Percentiles rank a stretch among this genome's conserved stretches.
Conservation (phyloP, 2,888 invertebrate genomes). For the Rotaria macrura region DNA sequence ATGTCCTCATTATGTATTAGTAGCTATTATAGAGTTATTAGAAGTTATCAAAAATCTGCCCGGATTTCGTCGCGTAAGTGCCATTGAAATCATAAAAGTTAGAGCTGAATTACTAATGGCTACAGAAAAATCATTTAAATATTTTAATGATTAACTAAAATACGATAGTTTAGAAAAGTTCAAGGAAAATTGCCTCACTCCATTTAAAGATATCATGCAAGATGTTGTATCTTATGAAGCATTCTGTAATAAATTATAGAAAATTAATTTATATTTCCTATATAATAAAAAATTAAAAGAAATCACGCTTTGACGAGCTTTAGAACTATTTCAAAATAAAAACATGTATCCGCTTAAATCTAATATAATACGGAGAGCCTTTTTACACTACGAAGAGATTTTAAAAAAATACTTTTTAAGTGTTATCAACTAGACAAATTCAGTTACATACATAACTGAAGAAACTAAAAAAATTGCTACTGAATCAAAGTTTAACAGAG, state of each 20-base stretch:
- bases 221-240: not conserved
- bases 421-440: not conserved
- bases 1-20: not conserved
- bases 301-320: not conserved
- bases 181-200: not conserved
- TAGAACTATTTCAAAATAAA: not conserved
- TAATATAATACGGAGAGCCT: not conserved
- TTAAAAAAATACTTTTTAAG: not conserved
- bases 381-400: not conserved
- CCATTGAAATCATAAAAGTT: not conserved
- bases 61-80: not conserved
- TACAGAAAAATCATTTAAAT: not conserved
- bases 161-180: not conserved
- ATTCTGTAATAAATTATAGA: not conserved
- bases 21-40: not conserved
- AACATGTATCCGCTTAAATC: not conserved
- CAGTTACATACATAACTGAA: not conserved
- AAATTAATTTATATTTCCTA: not conserved
- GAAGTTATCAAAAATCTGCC: not conserved
- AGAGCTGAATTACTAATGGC: not conserved
- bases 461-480: not conserved
- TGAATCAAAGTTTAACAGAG: not conserved
- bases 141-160: not conserved
- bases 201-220: not conserved
- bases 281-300: constrained; percentile 1